These are phyloP conservation scores for Scaptomyza cyrtandrae DNA, from an alignment of 2,888 invertebrate genomes.

Conservation along the genomic window DNA sequence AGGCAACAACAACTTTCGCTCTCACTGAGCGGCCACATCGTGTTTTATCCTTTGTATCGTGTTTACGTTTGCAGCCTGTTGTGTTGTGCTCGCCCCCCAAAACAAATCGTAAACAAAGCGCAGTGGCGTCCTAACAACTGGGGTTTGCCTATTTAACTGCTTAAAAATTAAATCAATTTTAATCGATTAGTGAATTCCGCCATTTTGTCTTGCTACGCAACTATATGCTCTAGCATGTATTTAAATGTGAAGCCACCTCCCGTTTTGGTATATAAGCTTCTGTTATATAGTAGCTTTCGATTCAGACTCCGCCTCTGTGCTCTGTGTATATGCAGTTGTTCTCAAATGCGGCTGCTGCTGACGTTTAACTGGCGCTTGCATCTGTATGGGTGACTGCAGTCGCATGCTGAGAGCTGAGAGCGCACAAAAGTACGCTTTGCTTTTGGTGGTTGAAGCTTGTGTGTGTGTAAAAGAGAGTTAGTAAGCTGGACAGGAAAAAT, in stretches of 20 bases:
- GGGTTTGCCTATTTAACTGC: constrained; percentile 38
- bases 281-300: constrained; percentile 52
- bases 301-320: constrained; percentile 81
- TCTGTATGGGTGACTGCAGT: constrained; percentile 60
- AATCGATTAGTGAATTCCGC: constrained; percentile 42
- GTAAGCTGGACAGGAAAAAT: constrained; percentile 33
- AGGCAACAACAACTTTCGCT: constrained; percentile 61
- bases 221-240: constrained; percentile 17
- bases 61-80: constrained; percentile 69
- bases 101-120: constrained; percentile 80
- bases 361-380: constrained; percentile 56
- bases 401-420: constrained; percentile 53
- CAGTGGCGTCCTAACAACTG: constrained; percentile 76
- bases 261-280: constrained; percentile 56
- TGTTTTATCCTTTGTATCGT: constrained; percentile 64
- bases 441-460: constrained; percentile 60
- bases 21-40: constrained; percentile 57
- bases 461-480: constrained; percentile 5
- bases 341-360: constrained; percentile 28
- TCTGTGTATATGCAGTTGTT: constrained; percentile 55
- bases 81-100: constrained; percentile 31
- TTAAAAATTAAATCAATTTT: constrained; percentile 11
- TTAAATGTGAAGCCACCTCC: constrained; percentile 57
- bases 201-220: constrained; percentile 60
- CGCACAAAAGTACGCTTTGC: constrained; percentile 33